These are phyloP conservation scores for Moxostoma hubbsi DNA, from an alignment of 2,797 vertebrate species.

Conservation along the genomic window DNA sequence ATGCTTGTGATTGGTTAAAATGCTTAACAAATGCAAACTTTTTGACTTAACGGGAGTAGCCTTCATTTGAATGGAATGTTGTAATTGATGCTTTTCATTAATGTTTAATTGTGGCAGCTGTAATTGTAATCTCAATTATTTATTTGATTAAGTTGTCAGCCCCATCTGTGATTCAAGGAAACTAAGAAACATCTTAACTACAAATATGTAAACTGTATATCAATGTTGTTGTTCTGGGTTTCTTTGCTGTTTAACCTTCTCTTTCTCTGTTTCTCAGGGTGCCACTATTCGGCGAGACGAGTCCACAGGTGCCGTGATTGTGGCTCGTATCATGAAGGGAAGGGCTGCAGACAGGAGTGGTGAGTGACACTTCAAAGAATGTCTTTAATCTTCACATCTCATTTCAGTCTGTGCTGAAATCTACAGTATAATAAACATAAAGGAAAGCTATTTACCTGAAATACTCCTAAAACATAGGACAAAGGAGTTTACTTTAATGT, in stretches of 20 bases:
- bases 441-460: slow-evolving; percentile 6
- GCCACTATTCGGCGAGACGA: slow-evolving; percentile 95
- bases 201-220: too few relatives aligned
- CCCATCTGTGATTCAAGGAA: not conserved
- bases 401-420: not conserved
- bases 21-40: too few relatives aligned
- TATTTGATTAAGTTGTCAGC: too few relatives aligned
- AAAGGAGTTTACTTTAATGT: too few relatives aligned
- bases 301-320: slow-evolving; percentile 86
- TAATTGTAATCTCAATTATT: too few relatives aligned
- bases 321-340: slow-evolving; percentile 95
- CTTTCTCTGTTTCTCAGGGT: slow-evolving; percentile 76
- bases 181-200: too few relatives aligned
- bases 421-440: not conserved
- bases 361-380: slow-evolving; percentile 63
- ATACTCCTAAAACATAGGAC: not conserved
- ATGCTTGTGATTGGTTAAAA: too few relatives aligned
- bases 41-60: too few relatives aligned
- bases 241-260: not conserved
- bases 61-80: too few relatives aligned
- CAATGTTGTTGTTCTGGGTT: not conserved
- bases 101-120: too few relatives aligned
- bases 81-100: too few relatives aligned
- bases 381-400: not conserved
- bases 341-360: slow-evolving; percentile 94